phyloP scores from a whole-genome alignment of 2,113 vertebrate species.

The Charina bottae region DNA sequence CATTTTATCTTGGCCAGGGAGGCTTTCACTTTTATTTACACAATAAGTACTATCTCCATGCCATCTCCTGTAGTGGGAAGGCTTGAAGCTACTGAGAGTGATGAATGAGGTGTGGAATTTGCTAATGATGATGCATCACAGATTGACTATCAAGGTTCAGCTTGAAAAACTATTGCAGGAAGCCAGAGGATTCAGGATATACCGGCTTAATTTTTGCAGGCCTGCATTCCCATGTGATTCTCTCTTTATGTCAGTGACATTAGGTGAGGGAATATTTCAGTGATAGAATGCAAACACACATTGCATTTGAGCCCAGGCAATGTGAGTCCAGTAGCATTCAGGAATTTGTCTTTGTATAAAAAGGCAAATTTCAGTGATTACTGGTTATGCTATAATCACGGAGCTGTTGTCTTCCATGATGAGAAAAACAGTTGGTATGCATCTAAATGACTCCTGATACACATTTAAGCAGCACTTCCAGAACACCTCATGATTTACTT shows the following conservation, averaged over 20 bases:
- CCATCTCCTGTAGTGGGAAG: neutral
- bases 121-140: conserved; percentile 6
- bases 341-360: conserved; percentile 14
- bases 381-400: neutral
- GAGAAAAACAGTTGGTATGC: conserved; percentile 1
- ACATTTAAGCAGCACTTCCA: conserved; percentile 25
- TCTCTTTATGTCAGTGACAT: neutral
- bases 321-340: neutral
- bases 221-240: neutral
- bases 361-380: conserved; percentile 10
- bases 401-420: neutral
- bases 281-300: neutral
- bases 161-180: neutral
- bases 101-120: conserved; percentile 21
- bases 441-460: neutral
- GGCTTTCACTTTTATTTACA: conserved; percentile 11
- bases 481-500: conserved; percentile 9
- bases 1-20: conserved; percentile 31
- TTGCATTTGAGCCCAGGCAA: neutral
- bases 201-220: neutral
- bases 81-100: neutral
- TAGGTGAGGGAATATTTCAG: neutral
- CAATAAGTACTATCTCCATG: neutral
- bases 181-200: conserved; percentile 8
- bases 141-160: neutral